Base-by-base conservation (phyloP, 2,797 vertebrate genomes). In the Psittacula derbiana region DNA sequence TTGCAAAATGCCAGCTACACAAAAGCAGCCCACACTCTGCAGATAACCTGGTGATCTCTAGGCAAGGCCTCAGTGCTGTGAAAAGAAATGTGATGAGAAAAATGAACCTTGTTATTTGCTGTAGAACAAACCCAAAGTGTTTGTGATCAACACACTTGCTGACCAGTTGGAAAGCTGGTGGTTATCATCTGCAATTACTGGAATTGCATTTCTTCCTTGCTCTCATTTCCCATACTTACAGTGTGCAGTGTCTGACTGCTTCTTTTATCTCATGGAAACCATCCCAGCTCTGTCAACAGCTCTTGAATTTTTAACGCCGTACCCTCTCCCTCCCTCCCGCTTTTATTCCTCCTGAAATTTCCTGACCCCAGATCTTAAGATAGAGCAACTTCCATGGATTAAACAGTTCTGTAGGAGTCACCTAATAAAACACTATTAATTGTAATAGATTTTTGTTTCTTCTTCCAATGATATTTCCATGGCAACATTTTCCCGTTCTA, bases 381-480 rank as follows among this genome's bases (percentile, higher is more conserved):
- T 58, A 97, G 81, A 97, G 86, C 82, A 50, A 93, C 25, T 93
- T 84, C 62, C 83, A 88, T 61, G 81, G 96, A 98, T 96, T 97
- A 97, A 98, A 94, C 88, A 95, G 87, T 95, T 96, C 93, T 95
- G 86, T 43, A 72, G 72, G 93, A 97, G 91, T 69, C 94, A 97
- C 95, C 95, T 96, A 97, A 98, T 98, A 98, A 97, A 98, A 93
- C 88, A 82, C 97, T 97, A 98, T 97, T 98, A 98, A 98, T 98
- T 97, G 95, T 97, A 97, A 98, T 98, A 97, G 96, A 95, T 97
- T 97, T 98, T 97, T 97, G 96, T 96, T 98, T 96, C 96, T 97
- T 96, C 71, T 55, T 92, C 94, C 94, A 93, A 93, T 80, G 86
- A 92, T 96, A 98, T 98, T 98, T 98, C 98, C 98, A 98, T 98